Evolutionary conservation across 2,113 vertebrate genomes (phyloP).

Genomic region (Globicephala melas): DNA sequence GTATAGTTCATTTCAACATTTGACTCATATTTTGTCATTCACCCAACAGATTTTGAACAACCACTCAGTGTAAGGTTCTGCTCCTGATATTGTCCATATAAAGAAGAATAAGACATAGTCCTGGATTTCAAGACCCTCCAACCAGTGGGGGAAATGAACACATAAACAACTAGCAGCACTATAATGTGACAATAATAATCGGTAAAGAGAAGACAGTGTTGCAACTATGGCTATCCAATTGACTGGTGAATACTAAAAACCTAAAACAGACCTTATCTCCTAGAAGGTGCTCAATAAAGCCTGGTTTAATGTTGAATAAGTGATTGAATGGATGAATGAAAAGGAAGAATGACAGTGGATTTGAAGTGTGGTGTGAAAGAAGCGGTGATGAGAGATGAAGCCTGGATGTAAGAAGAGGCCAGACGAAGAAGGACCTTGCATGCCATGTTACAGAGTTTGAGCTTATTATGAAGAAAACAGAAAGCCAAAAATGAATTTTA

Average conservation of each 20-base stretch:
- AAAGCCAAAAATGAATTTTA: not conserved
- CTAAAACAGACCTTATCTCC: not conserved
- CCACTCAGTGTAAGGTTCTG: not conserved
- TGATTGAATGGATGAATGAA: not conserved
- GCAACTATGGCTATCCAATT: not conserved
- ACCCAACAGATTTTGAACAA: not conserved
- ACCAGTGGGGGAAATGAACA: not conserved
- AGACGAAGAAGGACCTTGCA: not conserved
- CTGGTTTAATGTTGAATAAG: not conserved
- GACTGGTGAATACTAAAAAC: not conserved
- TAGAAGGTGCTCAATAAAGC: not conserved
- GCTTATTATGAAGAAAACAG: constrained; percentile 9
- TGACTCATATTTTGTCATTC: not conserved
- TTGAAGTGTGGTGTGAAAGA: not conserved
- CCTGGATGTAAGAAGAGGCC: not conserved
- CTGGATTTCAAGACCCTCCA: not conserved
- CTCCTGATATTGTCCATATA: not conserved
- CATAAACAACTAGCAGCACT: not conserved
- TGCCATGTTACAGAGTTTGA: not conserved
- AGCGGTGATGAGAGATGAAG: not conserved
- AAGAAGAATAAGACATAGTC: not conserved
- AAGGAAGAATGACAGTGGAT: not conserved
- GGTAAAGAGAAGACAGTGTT: not conserved
- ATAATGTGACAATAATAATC: not conserved
- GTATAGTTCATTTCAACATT: not conserved